phyloP scores from a whole-genome alignment of 1,140 invertebrate species.

The Anadara kagoshimensis region DNA sequence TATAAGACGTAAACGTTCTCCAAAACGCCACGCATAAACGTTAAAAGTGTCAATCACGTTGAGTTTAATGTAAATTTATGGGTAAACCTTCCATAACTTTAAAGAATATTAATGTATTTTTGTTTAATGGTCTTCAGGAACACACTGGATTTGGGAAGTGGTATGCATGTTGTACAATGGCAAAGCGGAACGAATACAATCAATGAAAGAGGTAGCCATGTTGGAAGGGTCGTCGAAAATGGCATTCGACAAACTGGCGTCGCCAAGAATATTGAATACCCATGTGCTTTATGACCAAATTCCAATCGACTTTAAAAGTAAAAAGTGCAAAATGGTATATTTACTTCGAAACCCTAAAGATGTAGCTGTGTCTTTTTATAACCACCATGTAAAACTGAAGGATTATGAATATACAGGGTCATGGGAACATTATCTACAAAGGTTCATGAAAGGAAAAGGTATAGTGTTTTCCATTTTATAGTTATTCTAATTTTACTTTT shows the following conservation, averaged over 20 bases:
- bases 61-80: too few relatives aligned
- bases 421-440: constrained; percentile 43
- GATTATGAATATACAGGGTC: constrained; percentile 52
- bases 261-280: constrained; percentile 55
- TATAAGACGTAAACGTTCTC: too few relatives aligned
- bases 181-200: constrained; percentile 28
- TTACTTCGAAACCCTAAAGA: constrained; percentile 55
- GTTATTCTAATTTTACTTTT: not conserved
- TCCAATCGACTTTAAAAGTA: constrained; percentile 40
- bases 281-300: constrained; percentile 49
- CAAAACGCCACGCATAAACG: too few relatives aligned
- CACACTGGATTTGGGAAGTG: constrained; percentile 57
- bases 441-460: constrained; percentile 43
- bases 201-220: constrained; percentile 50
- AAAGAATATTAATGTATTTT: too few relatives aligned
- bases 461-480: not conserved
- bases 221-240: constrained; percentile 38
- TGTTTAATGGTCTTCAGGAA: constrained; percentile 32
- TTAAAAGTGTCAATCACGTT: too few relatives aligned
- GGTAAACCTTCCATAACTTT: too few relatives aligned
- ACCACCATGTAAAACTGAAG: constrained; percentile 40
- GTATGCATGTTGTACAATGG: constrained; percentile 35
- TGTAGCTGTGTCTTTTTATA: constrained; percentile 55
- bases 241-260: constrained; percentile 31
- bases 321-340: constrained; percentile 50